Base-by-base conservation (phyloP, 2,113 vertebrate genomes). In the Mormoops blainvillei region DNA sequence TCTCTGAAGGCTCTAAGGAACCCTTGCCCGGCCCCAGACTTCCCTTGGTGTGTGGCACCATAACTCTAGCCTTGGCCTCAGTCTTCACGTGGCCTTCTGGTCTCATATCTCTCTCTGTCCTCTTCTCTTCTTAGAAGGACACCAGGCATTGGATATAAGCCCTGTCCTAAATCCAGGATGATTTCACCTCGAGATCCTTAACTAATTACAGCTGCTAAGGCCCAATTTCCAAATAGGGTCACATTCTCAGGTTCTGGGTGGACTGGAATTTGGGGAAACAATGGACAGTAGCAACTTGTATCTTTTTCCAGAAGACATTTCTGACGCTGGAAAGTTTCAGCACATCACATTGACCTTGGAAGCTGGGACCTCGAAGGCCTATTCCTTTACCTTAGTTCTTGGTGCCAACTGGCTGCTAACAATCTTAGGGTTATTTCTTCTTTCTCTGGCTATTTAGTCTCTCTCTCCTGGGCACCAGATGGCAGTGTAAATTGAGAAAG, bases 391-490 rank as follows among this genome's bases (percentile, higher is more conserved):
- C 20, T 74, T 45, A 50, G 10, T 92, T 81, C 33, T 86, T 13
- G 20, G 24, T 92, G 95, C 58, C 85, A 90, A 12, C 84, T 61
- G 50, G 24, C 54, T 95, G 82, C 52, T 16, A 67, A 4, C 2
- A 73, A 50, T 41, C 52, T 86, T 38, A 88, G 97, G 4, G 16
- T 94, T 82, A 36, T 87, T n/a, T 1, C 20, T 1, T 89, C 20
- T 94, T 78, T n/a, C 38, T 92, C 76, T 45, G 45, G 18, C 8
- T 92, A 19, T 31, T 94, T 87, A 8, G 7, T 82, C 9, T 86
- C 94, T 87, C 48, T 96, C 24, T 93, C 41, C 36, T 96, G 24
- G 56, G 56, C 87, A 61, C 89, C 76, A 97, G 94, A 77, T 92
- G 68, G 19, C 81, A 93, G 56, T 58, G 65, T 41, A 96, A 94